Conservation (phyloP, 2,113 vertebrate genomes). For the Notarius quadriscutis region DNA sequence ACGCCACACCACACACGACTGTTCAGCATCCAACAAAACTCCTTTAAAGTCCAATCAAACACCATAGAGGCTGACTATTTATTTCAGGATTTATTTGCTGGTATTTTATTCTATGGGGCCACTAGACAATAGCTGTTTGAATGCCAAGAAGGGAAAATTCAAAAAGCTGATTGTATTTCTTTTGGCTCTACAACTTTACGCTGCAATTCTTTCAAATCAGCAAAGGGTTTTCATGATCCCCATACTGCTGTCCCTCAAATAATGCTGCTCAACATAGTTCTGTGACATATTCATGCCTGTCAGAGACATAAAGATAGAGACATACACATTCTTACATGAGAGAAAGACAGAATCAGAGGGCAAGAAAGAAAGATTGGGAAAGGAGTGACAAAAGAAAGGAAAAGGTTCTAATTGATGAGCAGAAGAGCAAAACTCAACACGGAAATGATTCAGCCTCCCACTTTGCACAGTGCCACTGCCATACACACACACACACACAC, state of each 20-base stretch:
- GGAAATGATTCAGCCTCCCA: no score
- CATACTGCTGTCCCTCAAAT: conserved; percentile 92
- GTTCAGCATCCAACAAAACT: conserved; percentile 41
- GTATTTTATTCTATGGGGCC: conserved; percentile 69
- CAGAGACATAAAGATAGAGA: no score
- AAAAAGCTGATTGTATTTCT: conserved; percentile 99
- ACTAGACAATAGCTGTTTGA: conserved; percentile 77
- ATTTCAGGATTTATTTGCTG: conserved; percentile 87
- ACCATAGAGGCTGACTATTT: conserved; percentile 83
- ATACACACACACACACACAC: no score
- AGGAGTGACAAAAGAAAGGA: no score
- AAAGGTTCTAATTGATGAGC: no score
- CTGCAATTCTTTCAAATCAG: conserved; percentile 97
- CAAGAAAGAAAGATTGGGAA: no score
- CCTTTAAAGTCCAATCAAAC: conserved; percentile 73
- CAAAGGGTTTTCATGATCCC: conserved; percentile 97
- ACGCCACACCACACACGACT: not conserved
- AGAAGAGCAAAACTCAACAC: no score
- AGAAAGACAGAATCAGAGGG: no score
- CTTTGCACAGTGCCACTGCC: no score
- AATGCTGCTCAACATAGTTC: conserved; percentile 64
- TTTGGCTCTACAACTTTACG: conserved; percentile 84
- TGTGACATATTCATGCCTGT: no score
- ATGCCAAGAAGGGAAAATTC: conserved; percentile 88
- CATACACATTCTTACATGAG: no score